Evolutionary conservation across 2,113 vertebrate species (phyloP).

Genomic region (Piprites chloris): DNA sequence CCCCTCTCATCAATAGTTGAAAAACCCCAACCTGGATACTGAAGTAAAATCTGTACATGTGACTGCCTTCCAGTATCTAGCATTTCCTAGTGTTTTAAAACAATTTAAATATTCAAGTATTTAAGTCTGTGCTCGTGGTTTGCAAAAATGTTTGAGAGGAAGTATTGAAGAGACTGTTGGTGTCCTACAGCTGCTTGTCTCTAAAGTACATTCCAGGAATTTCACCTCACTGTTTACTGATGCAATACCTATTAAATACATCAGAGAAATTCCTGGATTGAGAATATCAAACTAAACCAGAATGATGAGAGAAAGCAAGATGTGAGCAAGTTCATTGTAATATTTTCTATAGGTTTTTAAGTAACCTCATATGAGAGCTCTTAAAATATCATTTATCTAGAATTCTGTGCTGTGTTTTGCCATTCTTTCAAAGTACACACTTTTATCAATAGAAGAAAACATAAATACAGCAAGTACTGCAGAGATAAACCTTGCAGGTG

Average conservation of each 20-base stretch:
- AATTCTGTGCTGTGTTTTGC: not conserved
- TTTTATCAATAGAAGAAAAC: not conserved
- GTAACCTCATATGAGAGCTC: not conserved
- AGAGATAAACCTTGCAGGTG: not conserved
- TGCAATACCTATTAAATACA: not conserved
- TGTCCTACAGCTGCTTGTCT: not conserved
- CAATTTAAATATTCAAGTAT: not conserved
- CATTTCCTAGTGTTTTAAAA: not conserved
- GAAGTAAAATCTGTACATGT: not conserved
- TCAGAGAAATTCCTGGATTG: not conserved
- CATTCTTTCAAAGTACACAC: not conserved
- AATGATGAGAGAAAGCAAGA: not conserved
- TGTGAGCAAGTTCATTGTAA: not conserved
- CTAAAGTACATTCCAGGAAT: not conserved
- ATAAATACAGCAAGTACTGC: not conserved
- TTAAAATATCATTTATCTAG: not conserved
- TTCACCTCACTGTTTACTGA: not conserved
- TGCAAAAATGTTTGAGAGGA: not conserved
- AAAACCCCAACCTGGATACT: not conserved
- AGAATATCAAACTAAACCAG: not conserved
- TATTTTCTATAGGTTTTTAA: not conserved
- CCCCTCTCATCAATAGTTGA: not conserved
- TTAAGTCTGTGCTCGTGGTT: not conserved
- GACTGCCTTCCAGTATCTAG: not conserved
- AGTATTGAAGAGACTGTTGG: not conserved